These are phyloP conservation scores for Upupa epops DNA, from an alignment of 2,113 vertebrate species.

Conservation along the genomic window DNA sequence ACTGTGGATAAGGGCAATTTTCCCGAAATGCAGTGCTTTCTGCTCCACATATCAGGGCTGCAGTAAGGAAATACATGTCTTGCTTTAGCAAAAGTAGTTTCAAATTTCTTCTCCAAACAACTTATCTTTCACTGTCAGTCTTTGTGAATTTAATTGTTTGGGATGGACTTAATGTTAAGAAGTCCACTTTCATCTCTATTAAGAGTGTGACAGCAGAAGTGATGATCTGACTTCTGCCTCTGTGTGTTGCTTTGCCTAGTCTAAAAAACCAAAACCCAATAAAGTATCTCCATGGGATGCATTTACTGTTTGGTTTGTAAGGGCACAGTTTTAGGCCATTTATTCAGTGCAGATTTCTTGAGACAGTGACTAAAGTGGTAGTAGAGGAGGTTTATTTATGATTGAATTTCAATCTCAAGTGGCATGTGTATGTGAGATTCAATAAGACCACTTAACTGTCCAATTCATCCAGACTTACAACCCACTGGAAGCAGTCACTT, in stretches of 20 bases:
- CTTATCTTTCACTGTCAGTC: not conserved
- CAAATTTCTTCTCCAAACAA: not conserved
- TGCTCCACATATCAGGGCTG: not conserved
- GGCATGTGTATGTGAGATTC: rapidly evolving
- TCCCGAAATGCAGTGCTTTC: not conserved
- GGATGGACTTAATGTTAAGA: not conserved
- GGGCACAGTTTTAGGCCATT: not conserved
- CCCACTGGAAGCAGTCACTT: too few species aligned
- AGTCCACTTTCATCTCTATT: not conserved
- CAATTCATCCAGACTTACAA: not conserved
- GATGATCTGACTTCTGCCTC: not conserved
- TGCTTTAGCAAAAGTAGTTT: not conserved
- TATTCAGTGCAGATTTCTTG: not conserved
- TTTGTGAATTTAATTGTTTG: not conserved
- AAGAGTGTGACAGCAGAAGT: not conserved
- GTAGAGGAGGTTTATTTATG: not conserved
- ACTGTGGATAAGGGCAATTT: not conserved
- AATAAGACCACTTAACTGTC: not conserved
- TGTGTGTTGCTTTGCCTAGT: not conserved
- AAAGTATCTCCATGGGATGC: not conserved
- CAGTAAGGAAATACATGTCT: not conserved
- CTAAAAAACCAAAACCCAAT: not conserved
- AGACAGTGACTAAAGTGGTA: not conserved
- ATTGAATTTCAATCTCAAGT: not conserved
- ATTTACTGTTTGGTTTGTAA: not conserved